A percentile compares a stretch with the other conserved stretches of the same genome.
Conservation (phyloP, 2,113 vertebrate species). For the Plecturocebus donacophilus region DNA sequence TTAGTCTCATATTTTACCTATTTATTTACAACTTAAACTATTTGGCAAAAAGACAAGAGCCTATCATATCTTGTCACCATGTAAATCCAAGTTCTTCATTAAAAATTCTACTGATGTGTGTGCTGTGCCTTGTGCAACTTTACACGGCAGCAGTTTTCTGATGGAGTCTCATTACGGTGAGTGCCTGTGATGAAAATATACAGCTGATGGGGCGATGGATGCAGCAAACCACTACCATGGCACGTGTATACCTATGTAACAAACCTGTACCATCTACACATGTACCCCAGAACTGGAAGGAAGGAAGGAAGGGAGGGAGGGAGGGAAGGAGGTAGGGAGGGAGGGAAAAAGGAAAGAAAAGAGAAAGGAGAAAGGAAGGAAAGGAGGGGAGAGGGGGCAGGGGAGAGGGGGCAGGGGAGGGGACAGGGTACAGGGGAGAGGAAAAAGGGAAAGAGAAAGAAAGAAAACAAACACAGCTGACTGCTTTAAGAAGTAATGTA, state of each 20-base stretch:
- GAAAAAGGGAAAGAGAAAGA: too few relatives aligned
- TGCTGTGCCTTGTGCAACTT: constrained; percentile 94
- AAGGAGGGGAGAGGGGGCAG: fast-evolving
- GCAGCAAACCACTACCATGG: too few relatives aligned
- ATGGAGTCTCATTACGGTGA: constrained; percentile 88
- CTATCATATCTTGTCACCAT: constrained; percentile 92
- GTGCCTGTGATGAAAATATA: constrained; percentile 85
- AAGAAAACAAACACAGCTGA: not conserved
- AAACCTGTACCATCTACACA: too few relatives aligned
- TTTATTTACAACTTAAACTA: not conserved
- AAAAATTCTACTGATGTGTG: constrained; percentile 90
- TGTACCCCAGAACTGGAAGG: too few relatives aligned
- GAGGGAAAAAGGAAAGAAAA: fast-evolving
- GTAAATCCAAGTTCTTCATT: constrained; percentile 96
- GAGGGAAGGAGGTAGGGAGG: fast-evolving
- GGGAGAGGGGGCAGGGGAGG: too few relatives aligned
- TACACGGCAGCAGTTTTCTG: constrained; percentile 97
- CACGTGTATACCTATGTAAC: too few relatives aligned
- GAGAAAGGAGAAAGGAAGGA: too few relatives aligned
- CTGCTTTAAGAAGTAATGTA: not conserved
- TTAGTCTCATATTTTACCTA: not conserved
- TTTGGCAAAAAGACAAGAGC: not conserved
- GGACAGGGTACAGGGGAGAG: too few relatives aligned
- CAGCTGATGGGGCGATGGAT: not conserved
- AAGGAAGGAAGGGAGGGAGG: too few relatives aligned